Base-by-base conservation (phyloP, 2,113 vertebrate species). In the Poeciliopsis turrubarensis region DNA sequence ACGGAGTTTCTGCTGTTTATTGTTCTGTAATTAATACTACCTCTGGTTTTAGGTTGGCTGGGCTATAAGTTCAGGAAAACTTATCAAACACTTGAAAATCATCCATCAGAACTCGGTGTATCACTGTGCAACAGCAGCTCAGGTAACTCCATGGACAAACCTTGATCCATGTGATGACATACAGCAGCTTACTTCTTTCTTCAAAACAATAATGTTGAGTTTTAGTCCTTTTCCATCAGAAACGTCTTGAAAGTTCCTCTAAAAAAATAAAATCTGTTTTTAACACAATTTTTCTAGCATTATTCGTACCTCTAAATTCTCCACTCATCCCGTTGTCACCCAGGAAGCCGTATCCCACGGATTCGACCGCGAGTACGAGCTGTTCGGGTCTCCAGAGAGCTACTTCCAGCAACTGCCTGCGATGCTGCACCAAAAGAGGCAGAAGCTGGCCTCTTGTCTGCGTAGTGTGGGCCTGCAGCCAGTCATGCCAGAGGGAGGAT, bases 31-130 rank as follows among this genome's bases (percentile, higher is more conserved):
- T 60, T 70, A 2, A 72, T 12, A 31, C 47, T n/a, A 11, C 30
- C 15, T 0, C 57, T 25, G 0, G 60, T 51, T 61, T 1, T 80
- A 99, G 98, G 96, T 99, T 81, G 98, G 98, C 89, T 99, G 98
- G 98, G 94, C 87, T 0, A 92, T 99, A 1, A 92, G 96, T 41
- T 94, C 96, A 0, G 81, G 93, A n/a, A 63, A 60, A 3, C 88
- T 98, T 82, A 44, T 99, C 82, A 97, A 94, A 83, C 96, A 98
- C 87, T 69, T 99, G 66, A 92, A 93, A 70, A 96, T 95, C 0
- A 82, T 98, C 73, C 98, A 99, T 87, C 97, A 98, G 88, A 99
- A 99, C 88, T 95, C 94, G 0, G 41, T 96, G 61, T 98, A 95
- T 77, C 96, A 96, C 90, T 98, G 96, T 64, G 92, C 98, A 47